Evolutionary conservation across 2,888 invertebrate species (phyloP).

Genomic region (Pachycephus smyrnensis): DNA sequence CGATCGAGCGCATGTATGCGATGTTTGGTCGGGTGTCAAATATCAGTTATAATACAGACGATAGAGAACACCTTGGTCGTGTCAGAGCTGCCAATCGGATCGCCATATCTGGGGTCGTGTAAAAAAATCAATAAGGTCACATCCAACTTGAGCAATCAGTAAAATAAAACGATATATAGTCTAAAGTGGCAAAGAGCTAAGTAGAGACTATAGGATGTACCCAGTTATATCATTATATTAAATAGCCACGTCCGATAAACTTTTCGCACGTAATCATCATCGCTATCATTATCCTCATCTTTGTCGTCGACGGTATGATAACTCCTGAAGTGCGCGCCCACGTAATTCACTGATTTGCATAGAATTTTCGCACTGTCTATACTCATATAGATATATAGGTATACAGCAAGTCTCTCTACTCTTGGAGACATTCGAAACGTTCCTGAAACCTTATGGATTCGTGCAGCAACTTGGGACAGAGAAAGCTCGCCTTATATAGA

Average conservation of each 20-base stretch:
- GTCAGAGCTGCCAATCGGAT: constrained; percentile 30
- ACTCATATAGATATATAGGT: neutral
- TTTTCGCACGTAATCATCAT: constrained; percentile 35
- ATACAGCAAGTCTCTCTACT: neutral
- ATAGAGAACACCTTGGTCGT: constrained; percentile 33
- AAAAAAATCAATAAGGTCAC: neutral
- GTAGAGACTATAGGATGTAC: constrained; percentile 49
- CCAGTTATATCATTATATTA: constrained; percentile 54
- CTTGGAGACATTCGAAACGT: constrained; percentile 12
- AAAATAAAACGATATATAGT: neutral
- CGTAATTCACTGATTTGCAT: neutral
- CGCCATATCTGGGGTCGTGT: neutral
- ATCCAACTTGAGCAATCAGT: neutral
- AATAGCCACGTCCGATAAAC: constrained; percentile 38
- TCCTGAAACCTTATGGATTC: neutral
- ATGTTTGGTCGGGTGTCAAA: constrained; percentile 34
- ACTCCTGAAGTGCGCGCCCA: neutral
- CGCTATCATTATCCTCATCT: neutral
- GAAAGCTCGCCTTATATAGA: constrained; percentile 39
- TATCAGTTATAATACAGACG: constrained; percentile 29
- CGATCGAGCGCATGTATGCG: constrained; percentile 7
- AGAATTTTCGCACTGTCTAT: neutral
- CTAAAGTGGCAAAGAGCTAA: neutral
- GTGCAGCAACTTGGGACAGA: constrained; percentile 12
- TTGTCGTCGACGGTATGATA: constrained; percentile 9